These are phyloP conservation scores for Herpailurus yagouaroundi DNA, from an alignment of 2,113 vertebrate genomes.

Conservation along the genomic window DNA sequence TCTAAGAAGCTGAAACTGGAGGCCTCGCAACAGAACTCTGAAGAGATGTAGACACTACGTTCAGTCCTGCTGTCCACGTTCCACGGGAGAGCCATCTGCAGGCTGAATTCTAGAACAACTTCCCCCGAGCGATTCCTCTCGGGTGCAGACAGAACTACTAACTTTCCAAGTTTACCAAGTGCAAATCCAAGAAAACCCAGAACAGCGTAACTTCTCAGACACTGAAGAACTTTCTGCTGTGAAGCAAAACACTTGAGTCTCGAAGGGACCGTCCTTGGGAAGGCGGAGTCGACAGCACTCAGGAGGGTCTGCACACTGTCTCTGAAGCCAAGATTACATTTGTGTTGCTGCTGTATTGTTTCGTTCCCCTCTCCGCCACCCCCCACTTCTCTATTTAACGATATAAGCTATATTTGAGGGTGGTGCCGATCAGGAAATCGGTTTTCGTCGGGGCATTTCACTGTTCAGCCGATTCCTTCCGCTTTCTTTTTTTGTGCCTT, in stretches of 20 bases:
- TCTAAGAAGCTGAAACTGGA: slow-evolving; percentile 97
- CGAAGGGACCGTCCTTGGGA: slow-evolving; percentile 86
- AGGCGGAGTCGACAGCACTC: slow-evolving; percentile 90
- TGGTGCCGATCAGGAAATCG: slow-evolving; percentile 89
- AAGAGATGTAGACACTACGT: slow-evolving; percentile 91
- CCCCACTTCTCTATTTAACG: slow-evolving; percentile 88
- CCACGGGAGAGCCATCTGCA: slow-evolving; percentile 86
- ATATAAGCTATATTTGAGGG: slow-evolving; percentile 90
- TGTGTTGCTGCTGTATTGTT: slow-evolving; percentile 95
- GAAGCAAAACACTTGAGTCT: slow-evolving; percentile 85
- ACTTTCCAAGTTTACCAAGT: slow-evolving; percentile 88
- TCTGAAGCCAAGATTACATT: slow-evolving; percentile 92
- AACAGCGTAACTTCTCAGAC: slow-evolving; percentile 85
- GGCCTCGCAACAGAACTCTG: slow-evolving; percentile 92
- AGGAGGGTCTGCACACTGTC: slow-evolving; percentile 97
- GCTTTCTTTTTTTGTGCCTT: slow-evolving; percentile 93
- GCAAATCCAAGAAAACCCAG: slow-evolving; percentile 88
- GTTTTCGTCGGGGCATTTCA: slow-evolving; percentile 86
- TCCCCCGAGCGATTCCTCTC: slow-evolving; percentile 83
- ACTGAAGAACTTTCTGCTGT: slow-evolving; percentile 88
- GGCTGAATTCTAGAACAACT: slow-evolving; percentile 85
- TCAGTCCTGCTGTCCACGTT: slow-evolving; percentile 79
- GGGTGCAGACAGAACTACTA: slow-evolving; percentile 86
- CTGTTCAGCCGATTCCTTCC: slow-evolving; percentile 87
- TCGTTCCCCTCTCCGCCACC: neutral